Percentiles rank a stretch among this genome's conserved stretches.
These are phyloP conservation scores for Nixonia krombeini DNA, from an alignment of 1,140 invertebrate genomes.

Conservation along the genomic window DNA sequence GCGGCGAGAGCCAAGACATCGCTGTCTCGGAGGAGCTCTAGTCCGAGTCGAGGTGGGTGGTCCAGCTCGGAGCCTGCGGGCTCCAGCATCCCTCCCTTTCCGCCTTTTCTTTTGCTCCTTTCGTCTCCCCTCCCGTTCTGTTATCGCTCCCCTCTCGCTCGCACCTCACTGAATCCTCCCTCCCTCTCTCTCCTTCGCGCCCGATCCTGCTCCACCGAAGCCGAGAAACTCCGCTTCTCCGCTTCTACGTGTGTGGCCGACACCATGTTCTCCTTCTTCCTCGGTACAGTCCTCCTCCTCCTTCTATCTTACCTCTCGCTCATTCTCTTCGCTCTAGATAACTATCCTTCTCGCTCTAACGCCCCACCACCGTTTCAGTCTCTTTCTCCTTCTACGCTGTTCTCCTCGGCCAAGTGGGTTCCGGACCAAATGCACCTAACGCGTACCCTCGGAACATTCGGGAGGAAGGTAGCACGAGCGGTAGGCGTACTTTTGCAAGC, in stretches of 20 bases:
- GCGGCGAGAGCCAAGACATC: no score
- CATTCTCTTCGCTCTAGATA: neutral
- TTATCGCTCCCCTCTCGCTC: no score
- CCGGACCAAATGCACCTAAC: neutral
- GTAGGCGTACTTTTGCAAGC: neutral
- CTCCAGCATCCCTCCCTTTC: no score
- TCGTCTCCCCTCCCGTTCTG: neutral
- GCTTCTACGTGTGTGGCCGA: conserved; percentile 18
- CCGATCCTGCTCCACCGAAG: neutral
- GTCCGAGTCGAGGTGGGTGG: conserved; percentile 14
- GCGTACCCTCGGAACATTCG: neutral
- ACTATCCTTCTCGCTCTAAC: neutral
- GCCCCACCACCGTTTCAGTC: neutral
- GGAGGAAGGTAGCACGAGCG: neutral
- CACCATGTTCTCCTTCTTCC: conserved; percentile 11
- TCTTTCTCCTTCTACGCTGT: neutral
- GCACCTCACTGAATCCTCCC: no score
- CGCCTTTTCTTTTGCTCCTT: no score
- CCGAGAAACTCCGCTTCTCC: neutral
- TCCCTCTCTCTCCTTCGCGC: no score
- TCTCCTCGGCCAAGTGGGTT: neutral
- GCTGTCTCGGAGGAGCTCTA: conserved; percentile 4
- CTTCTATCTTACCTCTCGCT: neutral
- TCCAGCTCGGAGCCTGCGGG: conserved; percentile 10
- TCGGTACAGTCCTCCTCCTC: neutral